Evolutionary conservation across 2,888 invertebrate genomes (phyloP).

Genomic region (Tinea pellionella): DNA sequence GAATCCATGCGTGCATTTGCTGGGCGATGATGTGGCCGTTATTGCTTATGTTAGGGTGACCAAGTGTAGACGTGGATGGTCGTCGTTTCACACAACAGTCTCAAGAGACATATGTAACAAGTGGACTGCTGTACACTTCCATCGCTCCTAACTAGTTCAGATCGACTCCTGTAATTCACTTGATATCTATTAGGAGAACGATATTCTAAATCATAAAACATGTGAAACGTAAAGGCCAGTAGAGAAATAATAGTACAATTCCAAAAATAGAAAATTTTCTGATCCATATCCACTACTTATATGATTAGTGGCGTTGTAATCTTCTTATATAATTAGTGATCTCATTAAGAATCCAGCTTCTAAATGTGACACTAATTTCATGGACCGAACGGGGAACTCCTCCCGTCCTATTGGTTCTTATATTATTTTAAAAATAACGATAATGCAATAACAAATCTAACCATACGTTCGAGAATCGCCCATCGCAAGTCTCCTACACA

Average conservation of each 20-base stretch:
- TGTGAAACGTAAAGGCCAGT: slow-evolving; percentile 23
- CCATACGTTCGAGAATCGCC: too few relatives aligned
- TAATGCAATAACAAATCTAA: too few relatives aligned
- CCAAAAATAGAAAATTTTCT: neutral
- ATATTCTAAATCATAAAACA: slow-evolving; percentile 32
- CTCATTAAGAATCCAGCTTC: neutral
- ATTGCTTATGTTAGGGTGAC: slow-evolving; percentile 98
- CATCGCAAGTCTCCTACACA: too few relatives aligned
- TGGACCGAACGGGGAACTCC: too few relatives aligned
- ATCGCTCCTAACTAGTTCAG: slow-evolving; percentile 84
- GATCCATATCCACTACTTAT: neutral
- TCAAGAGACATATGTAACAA: slow-evolving; percentile 97
- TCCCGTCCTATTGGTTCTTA: too few relatives aligned
- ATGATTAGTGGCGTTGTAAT: neutral
- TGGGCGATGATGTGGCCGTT: slow-evolving; percentile 98
- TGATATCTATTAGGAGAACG: slow-evolving; percentile 32
- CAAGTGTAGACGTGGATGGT: slow-evolving; percentile 97
- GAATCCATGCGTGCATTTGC: slow-evolving; percentile 97
- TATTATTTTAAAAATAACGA: too few relatives aligned
- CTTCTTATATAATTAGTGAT: neutral
- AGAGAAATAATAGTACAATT: neutral
- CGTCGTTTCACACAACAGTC: slow-evolving; percentile 95
- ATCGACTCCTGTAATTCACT: slow-evolving; percentile 28
- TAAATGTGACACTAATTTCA: neutral
- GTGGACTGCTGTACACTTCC: slow-evolving; percentile 99